A percentile compares a stretch with the other conserved stretches of the same genome.
phyloP scores from a whole-genome alignment of 1,140 invertebrate genomes.

The Myzus persicae region DNA sequence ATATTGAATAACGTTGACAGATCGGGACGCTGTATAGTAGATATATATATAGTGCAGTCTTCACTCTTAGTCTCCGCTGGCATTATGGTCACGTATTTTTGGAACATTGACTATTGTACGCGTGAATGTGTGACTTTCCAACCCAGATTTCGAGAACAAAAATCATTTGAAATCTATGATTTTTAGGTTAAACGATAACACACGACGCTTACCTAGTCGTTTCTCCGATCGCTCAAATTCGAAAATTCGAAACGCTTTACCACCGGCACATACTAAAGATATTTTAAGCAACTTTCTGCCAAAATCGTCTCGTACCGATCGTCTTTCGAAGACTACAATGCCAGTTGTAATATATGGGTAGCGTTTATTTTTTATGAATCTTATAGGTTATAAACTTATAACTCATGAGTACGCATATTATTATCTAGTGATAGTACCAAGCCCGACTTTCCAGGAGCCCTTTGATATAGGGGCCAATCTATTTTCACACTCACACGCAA shows the following conservation, averaged over 20 bases:
- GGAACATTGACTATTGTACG: not conserved
- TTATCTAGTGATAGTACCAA: no score
- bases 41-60: not conserved
- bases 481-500: no score
- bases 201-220: not conserved
- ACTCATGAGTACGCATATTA: no score
- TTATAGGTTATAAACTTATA: no score
- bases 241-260: not conserved
- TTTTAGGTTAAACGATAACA: slow-evolving; percentile 15
- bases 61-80: not conserved
- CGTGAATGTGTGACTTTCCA: slow-evolving; percentile 28
- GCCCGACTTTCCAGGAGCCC: no score
- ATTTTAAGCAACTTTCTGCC: not conserved
- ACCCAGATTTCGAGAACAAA: not conserved
- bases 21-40: not conserved
- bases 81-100: slow-evolving; percentile 35
- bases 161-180: slow-evolving; percentile 11
- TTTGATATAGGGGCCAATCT: no score
- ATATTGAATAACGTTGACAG: not conserved
- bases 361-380: no score
- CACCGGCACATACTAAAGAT: not conserved
- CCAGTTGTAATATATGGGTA: no score
- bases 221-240: not conserved
- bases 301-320: not conserved
- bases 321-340: no score